Evolutionary conservation across 2,888 invertebrate genomes (phyloP).

Genomic region (Ypsolopha scabrella): DNA sequence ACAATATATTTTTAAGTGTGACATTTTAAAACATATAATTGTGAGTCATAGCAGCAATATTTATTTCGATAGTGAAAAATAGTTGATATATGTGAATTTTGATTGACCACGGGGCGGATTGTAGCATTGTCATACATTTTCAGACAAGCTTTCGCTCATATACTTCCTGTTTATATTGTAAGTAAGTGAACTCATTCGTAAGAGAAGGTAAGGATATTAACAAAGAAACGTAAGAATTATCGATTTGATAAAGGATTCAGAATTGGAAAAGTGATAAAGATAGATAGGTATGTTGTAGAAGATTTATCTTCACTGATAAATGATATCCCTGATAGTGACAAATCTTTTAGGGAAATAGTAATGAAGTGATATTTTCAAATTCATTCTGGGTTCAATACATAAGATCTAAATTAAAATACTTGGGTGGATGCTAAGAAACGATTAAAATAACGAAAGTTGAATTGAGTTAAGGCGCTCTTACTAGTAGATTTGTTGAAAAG

Average conservation of each 20-base stretch:
- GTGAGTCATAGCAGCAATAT: not conserved
- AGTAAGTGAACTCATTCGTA: not conserved
- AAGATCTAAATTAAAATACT: too few relatives aligned
- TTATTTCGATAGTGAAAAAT: too few relatives aligned
- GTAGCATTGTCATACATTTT: conserved; percentile 3
- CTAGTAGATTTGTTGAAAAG: not conserved
- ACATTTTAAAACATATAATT: too few relatives aligned
- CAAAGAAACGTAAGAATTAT: not conserved
- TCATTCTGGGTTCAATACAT: too few relatives aligned
- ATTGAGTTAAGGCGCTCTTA: not conserved
- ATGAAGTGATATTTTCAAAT: too few relatives aligned
- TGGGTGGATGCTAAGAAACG: not conserved
- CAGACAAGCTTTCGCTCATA: conserved; percentile 1
- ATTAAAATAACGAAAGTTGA: not conserved
- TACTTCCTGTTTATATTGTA: conserved; percentile 1
- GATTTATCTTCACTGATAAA: not conserved
- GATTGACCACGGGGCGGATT: not conserved
- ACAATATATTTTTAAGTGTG: not conserved
- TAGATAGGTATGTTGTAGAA: not conserved
- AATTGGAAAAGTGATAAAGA: not conserved
- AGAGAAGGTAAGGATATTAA: not conserved
- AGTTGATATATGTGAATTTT: not conserved
- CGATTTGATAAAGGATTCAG: not conserved
- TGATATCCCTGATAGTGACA: too few relatives aligned
- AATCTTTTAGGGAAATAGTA: too few relatives aligned